These are phyloP conservation scores for Meteorus sp. DNA, from an alignment of 1,140 invertebrate genomes.

Conservation along the genomic window DNA sequence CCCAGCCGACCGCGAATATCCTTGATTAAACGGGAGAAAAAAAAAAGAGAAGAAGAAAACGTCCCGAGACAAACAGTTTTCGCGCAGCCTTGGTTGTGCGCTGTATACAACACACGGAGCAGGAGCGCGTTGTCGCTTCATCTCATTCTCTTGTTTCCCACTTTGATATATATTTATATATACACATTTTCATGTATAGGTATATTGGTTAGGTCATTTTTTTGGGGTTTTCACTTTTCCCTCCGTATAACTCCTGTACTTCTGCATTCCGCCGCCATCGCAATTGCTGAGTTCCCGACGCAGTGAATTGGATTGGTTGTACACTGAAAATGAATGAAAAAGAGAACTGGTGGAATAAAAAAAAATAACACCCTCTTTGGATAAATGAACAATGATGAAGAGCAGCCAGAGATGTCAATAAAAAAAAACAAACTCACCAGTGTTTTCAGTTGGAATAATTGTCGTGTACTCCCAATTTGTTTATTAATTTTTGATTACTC, in stretches of 20 bases:
- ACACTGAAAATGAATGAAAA: background rate
- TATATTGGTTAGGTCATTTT: background rate
- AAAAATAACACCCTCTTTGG: conserved; percentile 8
- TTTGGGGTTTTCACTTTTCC: background rate
- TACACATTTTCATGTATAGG: background rate
- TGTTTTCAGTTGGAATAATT: too few relatives aligned
- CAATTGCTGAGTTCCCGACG: background rate
- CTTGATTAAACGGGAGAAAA: conserved; percentile 54
- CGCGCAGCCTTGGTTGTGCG: conserved; percentile 6
- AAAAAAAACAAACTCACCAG: too few relatives aligned
- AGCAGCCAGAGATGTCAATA: too few relatives aligned
- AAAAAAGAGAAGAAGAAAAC: too few relatives aligned
- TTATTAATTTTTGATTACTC: too few relatives aligned
- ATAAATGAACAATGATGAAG: background rate
- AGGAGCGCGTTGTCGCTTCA: background rate
- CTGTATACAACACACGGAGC: background rate
- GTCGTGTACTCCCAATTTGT: too few relatives aligned
- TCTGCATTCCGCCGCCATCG: background rate
- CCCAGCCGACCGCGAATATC: conserved; percentile 50
- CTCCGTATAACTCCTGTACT: background rate
- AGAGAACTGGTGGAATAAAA: conserved; percentile 7
- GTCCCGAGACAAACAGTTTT: conserved; percentile 18
- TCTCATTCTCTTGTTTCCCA: conserved; percentile 4
- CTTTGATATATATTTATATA: background rate
- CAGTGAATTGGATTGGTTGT: conserved; percentile 21